Evolutionary conservation across 2,888 invertebrate genomes (phyloP).

Genomic region (Athalia cordata): DNA sequence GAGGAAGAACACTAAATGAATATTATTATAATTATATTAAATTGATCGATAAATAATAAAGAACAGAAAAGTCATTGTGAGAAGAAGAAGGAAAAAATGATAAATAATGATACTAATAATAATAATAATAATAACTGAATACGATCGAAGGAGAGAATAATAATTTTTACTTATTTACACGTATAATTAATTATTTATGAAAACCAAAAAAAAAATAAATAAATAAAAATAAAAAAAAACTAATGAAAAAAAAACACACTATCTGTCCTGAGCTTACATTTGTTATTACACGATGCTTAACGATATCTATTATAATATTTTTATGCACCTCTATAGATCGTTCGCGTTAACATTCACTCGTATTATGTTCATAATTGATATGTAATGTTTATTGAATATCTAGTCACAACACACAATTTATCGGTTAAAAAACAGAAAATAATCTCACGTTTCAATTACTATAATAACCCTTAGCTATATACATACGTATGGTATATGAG

Average conservation of each 20-base stretch:
- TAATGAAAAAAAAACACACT: conserved; percentile 54
- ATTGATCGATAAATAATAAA: not conserved
- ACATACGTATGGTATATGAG: no score
- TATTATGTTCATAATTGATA: conserved; percentile 20
- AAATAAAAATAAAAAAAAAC: conserved; percentile 46
- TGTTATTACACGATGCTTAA: conserved; percentile 72
- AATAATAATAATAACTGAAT: not conserved
- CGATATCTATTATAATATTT: conserved; percentile 70
- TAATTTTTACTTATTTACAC: conserved; percentile 63
- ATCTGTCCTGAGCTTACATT: conserved; percentile 72
- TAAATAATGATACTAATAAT: not conserved
- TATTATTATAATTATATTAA: conserved; percentile 11
- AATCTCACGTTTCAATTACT: no score
- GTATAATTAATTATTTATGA: conserved; percentile 55
- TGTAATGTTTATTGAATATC: no score
- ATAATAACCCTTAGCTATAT: no score
- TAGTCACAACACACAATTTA: no score
- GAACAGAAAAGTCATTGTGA: not conserved
- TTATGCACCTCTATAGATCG: conserved; percentile 69
- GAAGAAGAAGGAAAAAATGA: not conserved
- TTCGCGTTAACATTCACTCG: conserved; percentile 60
- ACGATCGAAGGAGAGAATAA: conserved; percentile 54
- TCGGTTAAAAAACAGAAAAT: no score
- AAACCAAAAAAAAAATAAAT: conserved; percentile 14
- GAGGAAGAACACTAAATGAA: not conserved